These are phyloP conservation scores for Cyprinodon variegatus DNA, from an alignment of 2,113 vertebrate genomes.

Conservation along the genomic window DNA sequence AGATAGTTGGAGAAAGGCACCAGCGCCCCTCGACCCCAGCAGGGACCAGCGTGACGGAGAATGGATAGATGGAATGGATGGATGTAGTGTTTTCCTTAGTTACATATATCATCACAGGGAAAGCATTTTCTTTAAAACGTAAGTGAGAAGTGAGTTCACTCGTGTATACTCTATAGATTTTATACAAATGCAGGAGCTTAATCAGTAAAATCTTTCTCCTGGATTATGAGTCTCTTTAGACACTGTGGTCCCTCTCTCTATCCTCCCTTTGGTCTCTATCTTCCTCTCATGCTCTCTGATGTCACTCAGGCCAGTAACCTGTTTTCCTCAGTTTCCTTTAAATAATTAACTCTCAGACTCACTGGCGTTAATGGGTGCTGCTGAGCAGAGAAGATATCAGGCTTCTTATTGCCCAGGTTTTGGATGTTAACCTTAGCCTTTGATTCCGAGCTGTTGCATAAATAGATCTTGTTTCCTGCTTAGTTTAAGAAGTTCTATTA, in stretches of 20 bases:
- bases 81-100: no score
- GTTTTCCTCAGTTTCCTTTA: conserved; percentile 69
- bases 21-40: no score
- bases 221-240: neutral
- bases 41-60: no score
- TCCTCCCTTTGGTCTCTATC: conserved; percentile 11
- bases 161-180: no score
- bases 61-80: no score
- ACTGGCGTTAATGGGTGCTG: conserved; percentile 75
- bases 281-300: conserved; percentile 30
- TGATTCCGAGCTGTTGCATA: neutral
- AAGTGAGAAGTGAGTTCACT: no score
- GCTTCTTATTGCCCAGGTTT: conserved; percentile 72
- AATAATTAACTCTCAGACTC: conserved; percentile 81
- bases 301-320: conserved; percentile 56
- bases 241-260: conserved; percentile 15
- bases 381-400: conserved; percentile 77
- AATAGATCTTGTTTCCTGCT: neutral
- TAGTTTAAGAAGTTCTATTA: neutral
- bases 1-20: no score
- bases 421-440: conserved; percentile 50
- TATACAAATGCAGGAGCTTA: no score
- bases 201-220: neutral
- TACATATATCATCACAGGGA: no score
- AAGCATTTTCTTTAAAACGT: no score